Evolutionary conservation across 1,140 invertebrate species (phyloP).

Genomic region (Argopecten irradians): DNA sequence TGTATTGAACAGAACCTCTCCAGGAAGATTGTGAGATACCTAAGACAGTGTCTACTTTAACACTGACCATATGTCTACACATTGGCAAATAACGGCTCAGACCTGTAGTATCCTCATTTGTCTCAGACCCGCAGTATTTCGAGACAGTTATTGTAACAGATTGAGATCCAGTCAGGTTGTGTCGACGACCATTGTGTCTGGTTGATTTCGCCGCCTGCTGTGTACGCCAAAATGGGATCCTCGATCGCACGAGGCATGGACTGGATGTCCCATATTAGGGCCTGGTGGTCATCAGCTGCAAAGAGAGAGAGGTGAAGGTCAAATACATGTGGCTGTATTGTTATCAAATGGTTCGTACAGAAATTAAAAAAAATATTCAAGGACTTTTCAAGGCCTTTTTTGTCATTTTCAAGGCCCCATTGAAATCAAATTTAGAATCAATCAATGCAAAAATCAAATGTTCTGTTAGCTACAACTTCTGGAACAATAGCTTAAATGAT

Average conservation of each 20-base stretch:
- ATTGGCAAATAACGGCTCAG: not conserved
- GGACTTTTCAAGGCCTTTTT: too few species aligned
- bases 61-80: not conserved
- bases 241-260: slow-evolving; percentile 99
- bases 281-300: slow-evolving; percentile 97
- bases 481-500: too few species aligned
- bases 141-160: slow-evolving; percentile 98
- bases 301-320: slow-evolving; percentile 41
- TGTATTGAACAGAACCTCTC: not conserved
- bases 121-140: slow-evolving; percentile 95
- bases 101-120: not conserved
- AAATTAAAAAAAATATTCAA: too few species aligned
- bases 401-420: too few species aligned
- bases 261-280: slow-evolving; percentile 99
- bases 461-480: too few species aligned
- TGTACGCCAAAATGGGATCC: slow-evolving; percentile 99
- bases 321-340: too few species aligned
- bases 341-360: too few species aligned
- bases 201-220: slow-evolving; percentile 96
- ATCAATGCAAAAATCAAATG: too few species aligned
- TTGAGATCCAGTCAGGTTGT: slow-evolving; percentile 99
- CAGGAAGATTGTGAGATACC: not conserved
- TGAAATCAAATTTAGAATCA: too few species aligned
- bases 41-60: not conserved
- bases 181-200: slow-evolving; percentile 99